Base-by-base conservation (phyloP, 2,888 invertebrate genomes). In the Leptinotarsa peninsularis region DNA sequence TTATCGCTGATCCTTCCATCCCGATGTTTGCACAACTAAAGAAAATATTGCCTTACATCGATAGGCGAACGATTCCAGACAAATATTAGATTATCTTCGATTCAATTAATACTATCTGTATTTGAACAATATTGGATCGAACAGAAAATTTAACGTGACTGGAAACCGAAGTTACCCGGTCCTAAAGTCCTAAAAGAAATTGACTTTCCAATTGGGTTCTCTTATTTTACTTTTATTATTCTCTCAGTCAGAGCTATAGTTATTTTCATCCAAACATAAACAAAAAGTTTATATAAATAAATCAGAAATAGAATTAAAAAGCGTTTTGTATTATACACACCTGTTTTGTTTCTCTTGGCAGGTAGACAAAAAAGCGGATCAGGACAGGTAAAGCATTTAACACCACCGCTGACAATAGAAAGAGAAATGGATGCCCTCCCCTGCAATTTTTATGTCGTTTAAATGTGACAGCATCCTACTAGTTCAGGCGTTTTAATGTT, bases 21-120 rank as follows among this genome's bases (percentile, higher is more conserved):
- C 67, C 63, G 54, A 72, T 72, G 69, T 75, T 75, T 75, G 75
- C 50, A 49, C 49, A 72, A 27, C 75, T 67, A 72, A 72, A 72
- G 70, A 67, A 72, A 75, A 75, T 70, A 70, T 70, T 70, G 58
- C 56, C 69, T 70, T 70, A 70, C 49, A 49, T 23, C 49, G 70
- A 70, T 70, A 70, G 49, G 21, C n/a, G 69, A 58, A 58, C 63
- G 63, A 43, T 33, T 63, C 63, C 63, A 63, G 63, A 63, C 63
- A 63, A 63, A 63, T 68, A 73, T 73, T 73, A 63, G 52, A 63
- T 73, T 58, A 68, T 73, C 63, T 73, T 23, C 60, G 27, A 68
- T 68, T 68, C 58, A 49, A 73, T 73, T 68, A 63, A 63, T 63
- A 33, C 63, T 33, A n/a, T 63, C 43, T 63, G 33, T 63, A 33